Evolutionary conservation across 35 echinoderm and acorn worm genomes (phyloP), one percentile per base, ranked within the genome.

Genomic region (Ophiothrix spiculata): DNA sequence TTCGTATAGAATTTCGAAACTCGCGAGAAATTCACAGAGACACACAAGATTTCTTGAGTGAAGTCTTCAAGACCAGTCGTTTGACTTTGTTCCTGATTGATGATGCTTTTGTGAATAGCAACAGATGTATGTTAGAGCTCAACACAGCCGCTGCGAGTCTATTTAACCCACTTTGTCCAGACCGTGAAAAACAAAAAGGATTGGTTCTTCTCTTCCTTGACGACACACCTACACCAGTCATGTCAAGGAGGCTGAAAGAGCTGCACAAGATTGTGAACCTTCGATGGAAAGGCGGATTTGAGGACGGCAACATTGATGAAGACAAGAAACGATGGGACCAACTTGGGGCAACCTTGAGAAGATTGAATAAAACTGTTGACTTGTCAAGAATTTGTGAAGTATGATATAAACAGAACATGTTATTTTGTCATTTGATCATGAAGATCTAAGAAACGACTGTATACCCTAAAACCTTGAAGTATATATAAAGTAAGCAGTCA

Each of bases 271-370:
- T 86, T 25, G 41, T 36, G 36, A 76, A 39, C 31, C 73, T 86
- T 19, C 15, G 39, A 38, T 86, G 84, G 84, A 35, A 75, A 2
- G 17, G 6, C n/a, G 29, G 77, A 36, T 25, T 69, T 10, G 60
- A 69, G 1, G 60, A 69, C 60, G 25, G 29, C 60, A 69, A 2
- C 29, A 25, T n/a, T 69, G 45, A 8, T 21, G 38, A 75, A 19
- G 84, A 86, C 36, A 74, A 86, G 37, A 39, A 74, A 45, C 38
- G 69, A 35, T 86, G 84, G 64, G 36, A 28, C 31, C 84, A 86
- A 45, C 69, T 86, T 19, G 25, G 31, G 39, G 69, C 63, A 32
- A 32, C 69, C 4, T 36, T 86, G 64, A 21, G 0, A 36, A 64
- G 35, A 17, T 0, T 34, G 38, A 75, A 6, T n/a, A n/a, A n/a